phyloP scores from a whole-genome alignment of 2,888 invertebrate genomes.

The Drosophila algonquin region DNA sequence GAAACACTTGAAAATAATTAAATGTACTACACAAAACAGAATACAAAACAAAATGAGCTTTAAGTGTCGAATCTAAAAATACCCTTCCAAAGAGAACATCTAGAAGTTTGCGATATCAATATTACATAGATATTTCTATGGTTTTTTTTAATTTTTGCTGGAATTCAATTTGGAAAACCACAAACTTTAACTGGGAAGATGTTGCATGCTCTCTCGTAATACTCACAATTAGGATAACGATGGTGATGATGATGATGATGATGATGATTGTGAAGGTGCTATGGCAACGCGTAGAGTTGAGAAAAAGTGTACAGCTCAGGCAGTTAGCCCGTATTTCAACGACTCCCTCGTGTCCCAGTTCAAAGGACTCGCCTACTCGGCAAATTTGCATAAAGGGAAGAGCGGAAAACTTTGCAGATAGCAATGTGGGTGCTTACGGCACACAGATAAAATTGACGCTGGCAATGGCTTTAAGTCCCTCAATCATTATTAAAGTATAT shows the following conservation, averaged over 20 bases:
- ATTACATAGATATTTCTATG: no score
- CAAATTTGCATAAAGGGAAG: conserved; percentile 63
- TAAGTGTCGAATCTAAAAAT: no score
- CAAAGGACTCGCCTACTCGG: conserved; percentile 14
- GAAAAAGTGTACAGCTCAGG: conserved; percentile 38
- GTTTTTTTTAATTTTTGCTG: no score
- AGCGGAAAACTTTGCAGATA: conserved; percentile 20
- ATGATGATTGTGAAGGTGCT: conserved; percentile 21
- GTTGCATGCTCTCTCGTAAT: conserved; percentile 2
- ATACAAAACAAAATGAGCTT: no score
- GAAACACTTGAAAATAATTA: no score
- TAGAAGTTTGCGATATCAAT: no score
- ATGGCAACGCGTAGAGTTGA: conserved; percentile 9
- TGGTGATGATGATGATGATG: background rate
- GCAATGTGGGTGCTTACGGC: background rate
- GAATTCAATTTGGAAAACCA: no score
- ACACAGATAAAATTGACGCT: background rate
- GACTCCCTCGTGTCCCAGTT: background rate
- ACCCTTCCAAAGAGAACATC: no score
- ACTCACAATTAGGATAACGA: conserved; percentile 23
- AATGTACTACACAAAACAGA: no score
- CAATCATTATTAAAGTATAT: background rate
- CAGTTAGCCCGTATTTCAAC: conserved; percentile 3
- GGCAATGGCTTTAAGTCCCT: background rate
- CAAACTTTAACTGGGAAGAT: conserved; percentile 38